A percentile compares a stretch with the other conserved stretches of the same genome.
Evolutionary conservation across 2,797 vertebrate species (phyloP).

Genomic region (Chelmon rostratus): DNA sequence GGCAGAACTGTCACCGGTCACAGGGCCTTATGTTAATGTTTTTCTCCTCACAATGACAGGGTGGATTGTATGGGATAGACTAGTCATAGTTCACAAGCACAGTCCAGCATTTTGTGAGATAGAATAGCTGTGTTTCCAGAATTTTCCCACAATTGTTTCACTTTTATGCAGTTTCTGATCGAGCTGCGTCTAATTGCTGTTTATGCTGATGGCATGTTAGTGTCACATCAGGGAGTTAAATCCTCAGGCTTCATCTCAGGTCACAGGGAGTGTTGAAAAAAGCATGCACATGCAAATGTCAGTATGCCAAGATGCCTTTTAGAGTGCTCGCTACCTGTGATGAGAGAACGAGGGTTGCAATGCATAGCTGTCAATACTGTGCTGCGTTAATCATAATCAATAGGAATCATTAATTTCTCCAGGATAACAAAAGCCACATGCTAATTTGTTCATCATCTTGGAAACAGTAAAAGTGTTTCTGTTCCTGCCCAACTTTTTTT

Average conservation of each 20-base stretch:
- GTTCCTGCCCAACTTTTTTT: slow-evolving; percentile 33
- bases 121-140: neutral
- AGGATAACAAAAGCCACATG: neutral
- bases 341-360: neutral
- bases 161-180: neutral
- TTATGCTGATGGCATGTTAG: neutral
- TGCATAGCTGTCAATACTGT: neutral
- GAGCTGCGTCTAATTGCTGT: neutral
- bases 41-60: neutral
- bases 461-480: slow-evolving; percentile 1
- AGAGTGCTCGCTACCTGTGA: neutral
- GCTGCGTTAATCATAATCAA: neutral
- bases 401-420: neutral
- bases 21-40: neutral
- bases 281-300: slow-evolving; percentile 13
- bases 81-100: slow-evolving; percentile 4
- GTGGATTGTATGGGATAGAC: neutral
- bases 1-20: neutral
- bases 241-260: neutral
- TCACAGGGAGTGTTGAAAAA: neutral
- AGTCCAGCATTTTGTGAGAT: neutral
- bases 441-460: neutral
- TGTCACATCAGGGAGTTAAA: neutral
- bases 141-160: neutral
- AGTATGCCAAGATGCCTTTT: neutral